Evolutionary conservation across 2,888 invertebrate genomes (phyloP).

Genomic region (Elysia crispata): DNA sequence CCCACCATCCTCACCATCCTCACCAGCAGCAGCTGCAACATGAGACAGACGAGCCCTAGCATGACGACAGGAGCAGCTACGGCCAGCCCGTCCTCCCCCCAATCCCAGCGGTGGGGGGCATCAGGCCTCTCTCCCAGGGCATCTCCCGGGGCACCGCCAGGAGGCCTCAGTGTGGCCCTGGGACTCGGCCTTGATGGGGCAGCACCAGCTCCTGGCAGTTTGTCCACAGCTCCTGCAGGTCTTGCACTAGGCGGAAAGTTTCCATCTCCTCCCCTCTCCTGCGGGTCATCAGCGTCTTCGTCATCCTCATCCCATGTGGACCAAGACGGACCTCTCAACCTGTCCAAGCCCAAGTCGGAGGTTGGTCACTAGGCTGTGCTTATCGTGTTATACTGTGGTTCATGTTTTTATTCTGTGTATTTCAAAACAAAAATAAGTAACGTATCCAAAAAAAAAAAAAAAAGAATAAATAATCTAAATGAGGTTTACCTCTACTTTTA

Average conservation of each 20-base stretch:
- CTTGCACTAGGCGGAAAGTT: neutral
- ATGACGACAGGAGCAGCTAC: conserved; percentile 7
- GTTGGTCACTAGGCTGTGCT: conserved; percentile 29
- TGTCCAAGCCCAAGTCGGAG: conserved; percentile 87
- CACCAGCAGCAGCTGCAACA: neutral
- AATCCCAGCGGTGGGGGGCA: neutral
- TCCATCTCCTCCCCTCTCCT: neutral
- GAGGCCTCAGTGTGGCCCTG: no score
- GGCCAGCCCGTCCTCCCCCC: neutral
- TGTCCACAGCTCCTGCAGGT: neutral
- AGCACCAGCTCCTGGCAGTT: neutral
- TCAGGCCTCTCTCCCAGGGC: neutral
- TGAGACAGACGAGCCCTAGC: conserved; percentile 44
- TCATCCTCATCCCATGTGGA: conserved; percentile 50
- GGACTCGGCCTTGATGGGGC: no score
- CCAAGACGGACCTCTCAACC: conserved; percentile 89
- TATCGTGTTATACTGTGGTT: no score
- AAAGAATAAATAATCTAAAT: no score
- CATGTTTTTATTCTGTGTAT: no score
- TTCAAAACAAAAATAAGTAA: no score
- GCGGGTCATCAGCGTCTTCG: conserved; percentile 4
- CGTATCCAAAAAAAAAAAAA: no score
- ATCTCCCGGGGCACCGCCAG: neutral
- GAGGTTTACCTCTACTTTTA: no score
- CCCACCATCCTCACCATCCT: no score